Base-by-base conservation (phyloP, 2,888 invertebrate genomes). In the Drosophila subsilvestris region DNA sequence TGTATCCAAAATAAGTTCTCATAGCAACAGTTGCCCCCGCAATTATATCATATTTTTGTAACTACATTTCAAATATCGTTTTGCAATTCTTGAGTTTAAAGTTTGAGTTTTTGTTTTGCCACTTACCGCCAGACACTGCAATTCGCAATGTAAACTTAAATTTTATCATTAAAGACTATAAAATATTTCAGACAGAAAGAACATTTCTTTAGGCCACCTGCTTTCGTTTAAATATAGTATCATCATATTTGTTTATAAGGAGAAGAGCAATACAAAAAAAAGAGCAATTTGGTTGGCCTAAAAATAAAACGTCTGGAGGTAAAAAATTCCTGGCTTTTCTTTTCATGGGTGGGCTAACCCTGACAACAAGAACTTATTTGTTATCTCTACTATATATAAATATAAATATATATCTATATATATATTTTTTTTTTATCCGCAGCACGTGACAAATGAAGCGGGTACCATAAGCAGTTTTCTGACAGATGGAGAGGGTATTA, bases 91-190 rank as follows among this genome's bases (percentile, higher is more conserved):
- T 57, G 63, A 53, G 1, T n/a, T 37, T 37, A n/a, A 58, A 62
- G 50, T 58, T 56, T 32, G 59, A 49, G 62, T 69, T 63, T 29
- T 25, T 57, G 45, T 54, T 56, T 80, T 82, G 88, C 79, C 88
- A 83, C 83, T 83, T 83, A 83, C 83, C 83, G 83, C 86, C 86
- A 62, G 47, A 82, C 88, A 83, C 69, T 88, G 80, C 88, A 88
- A 70, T 83, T 83, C 83, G 83, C 88, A 83, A 86, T 86, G 88
- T 79, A 79, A 86, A 74, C 80, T 87, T 83, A 83, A 69, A 78
- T 42, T 60, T 56, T 68, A 68, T 42, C 44, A 54, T 37, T 66
- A 54, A 57, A 63, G 37, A 49, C 22, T 63, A 72, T 22, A 45
- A 29, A 48, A 9, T 65, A 56, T 56, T 48, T 55, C 44, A 49